Conservation (phyloP, 1,140 invertebrate species). For the Calosoma granatense region DNA sequence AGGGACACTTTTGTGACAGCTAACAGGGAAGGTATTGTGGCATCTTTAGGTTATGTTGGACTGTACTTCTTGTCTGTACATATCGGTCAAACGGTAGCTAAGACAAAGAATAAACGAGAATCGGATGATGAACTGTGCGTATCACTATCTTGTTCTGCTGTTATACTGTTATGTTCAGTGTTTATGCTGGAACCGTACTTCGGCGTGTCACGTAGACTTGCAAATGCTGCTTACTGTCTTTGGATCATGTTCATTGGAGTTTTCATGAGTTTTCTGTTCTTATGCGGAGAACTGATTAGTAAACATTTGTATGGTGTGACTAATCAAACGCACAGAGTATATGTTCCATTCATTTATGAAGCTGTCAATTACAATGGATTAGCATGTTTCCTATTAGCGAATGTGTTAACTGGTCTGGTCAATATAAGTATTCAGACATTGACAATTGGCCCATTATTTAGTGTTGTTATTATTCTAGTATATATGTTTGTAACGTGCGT, state of each 20-base stretch:
- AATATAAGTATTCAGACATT: constrained; percentile 60
- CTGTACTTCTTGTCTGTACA: constrained; percentile 68
- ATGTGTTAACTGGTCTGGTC: constrained; percentile 67
- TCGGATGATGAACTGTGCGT: constrained; percentile 31
- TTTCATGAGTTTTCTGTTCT: constrained; percentile 40
- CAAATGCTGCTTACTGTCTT: constrained; percentile 64
- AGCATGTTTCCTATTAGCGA: constrained; percentile 65
- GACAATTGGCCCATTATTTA: constrained; percentile 32
- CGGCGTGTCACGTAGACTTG: constrained; percentile 56
- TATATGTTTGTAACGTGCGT: constrained; percentile 42
- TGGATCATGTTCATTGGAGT: constrained; percentile 58
- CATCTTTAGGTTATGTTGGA: constrained; percentile 70
- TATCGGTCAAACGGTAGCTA: constrained; percentile 48
- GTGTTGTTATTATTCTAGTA: constrained; percentile 44
- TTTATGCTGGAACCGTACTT: constrained; percentile 38
- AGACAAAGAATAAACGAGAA: constrained; percentile 12
- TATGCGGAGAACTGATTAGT: constrained; percentile 42
- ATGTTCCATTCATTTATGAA: constrained; percentile 46
- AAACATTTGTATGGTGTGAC: constrained; percentile 25
- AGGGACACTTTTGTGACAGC: constrained; percentile 58
- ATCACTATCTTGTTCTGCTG: constrained; percentile 37
- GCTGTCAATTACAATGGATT: constrained; percentile 67
- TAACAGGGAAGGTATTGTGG: constrained; percentile 84
- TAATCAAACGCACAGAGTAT: constrained; percentile 18
- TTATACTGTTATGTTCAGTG: constrained; percentile 27